Evolutionary conservation across 1,140 invertebrate genomes (phyloP).

Genomic region (Ephestia elutella): DNA sequence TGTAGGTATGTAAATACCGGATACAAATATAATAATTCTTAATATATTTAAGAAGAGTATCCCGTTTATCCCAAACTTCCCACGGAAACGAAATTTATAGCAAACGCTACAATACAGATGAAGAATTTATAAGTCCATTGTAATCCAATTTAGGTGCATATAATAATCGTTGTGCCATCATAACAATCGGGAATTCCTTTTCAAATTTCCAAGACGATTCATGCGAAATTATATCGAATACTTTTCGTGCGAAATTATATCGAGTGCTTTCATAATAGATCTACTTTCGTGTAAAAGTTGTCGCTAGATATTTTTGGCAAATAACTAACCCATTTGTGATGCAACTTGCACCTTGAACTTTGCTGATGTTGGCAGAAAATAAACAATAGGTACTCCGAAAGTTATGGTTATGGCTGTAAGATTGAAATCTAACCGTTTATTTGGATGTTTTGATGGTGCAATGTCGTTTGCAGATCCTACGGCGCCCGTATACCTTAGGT

Average conservation of each 20-base stretch:
- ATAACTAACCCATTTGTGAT: conserved; percentile 16
- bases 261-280: not conserved
- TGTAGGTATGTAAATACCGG: too few relatives aligned
- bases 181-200: too few relatives aligned
- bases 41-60: too few relatives aligned
- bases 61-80: too few relatives aligned
- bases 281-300: not conserved
- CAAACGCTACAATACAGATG: too few relatives aligned
- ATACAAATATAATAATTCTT: too few relatives aligned
- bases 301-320: not conserved
- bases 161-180: too few relatives aligned
- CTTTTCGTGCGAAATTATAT: not conserved
- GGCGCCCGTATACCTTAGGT: too few relatives aligned
- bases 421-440: not conserved
- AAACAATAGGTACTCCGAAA: conserved; percentile 9
- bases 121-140: too few relatives aligned
- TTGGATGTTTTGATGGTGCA: not conserved
- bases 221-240: not conserved
- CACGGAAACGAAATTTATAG: too few relatives aligned
- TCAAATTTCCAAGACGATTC: not conserved
- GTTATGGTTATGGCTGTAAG: not conserved
- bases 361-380: conserved; percentile 10
- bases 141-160: too few relatives aligned
- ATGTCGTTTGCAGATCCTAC: too few relatives aligned
- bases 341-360: conserved; percentile 33